phyloP scores from a whole-genome alignment of 2,113 vertebrate species.

The Scopus umbretta region DNA sequence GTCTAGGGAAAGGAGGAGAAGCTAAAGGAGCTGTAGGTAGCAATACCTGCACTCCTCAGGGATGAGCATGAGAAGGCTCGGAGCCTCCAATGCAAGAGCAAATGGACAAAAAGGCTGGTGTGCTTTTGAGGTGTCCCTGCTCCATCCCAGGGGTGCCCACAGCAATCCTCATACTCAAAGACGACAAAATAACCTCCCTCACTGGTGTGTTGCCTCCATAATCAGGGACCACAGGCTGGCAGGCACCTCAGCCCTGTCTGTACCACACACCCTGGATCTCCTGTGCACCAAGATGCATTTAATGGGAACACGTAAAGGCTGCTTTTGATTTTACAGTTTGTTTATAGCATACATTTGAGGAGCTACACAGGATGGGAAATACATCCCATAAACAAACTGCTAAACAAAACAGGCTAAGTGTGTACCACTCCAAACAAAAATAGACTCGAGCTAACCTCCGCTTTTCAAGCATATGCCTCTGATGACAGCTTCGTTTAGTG shows the following conservation, averaged over 20 bases:
- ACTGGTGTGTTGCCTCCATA: background rate
- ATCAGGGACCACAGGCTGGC: background rate
- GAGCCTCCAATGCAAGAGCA: background rate
- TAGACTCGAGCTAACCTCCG: background rate
- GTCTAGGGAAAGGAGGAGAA: background rate
- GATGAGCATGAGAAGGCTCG: background rate
- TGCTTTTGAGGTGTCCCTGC: background rate
- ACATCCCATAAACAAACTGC: slow-evolving; percentile 52
- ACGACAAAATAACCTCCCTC: background rate
- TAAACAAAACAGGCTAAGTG: slow-evolving; percentile 41
- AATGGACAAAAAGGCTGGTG: background rate
- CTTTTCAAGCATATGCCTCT: slow-evolving; percentile 20
- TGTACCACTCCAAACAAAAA: slow-evolving; percentile 23
- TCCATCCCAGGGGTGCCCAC: background rate
- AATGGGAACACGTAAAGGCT: background rate
- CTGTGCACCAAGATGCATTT: background rate
- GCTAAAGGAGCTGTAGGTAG: background rate
- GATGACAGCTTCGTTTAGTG: background rate
- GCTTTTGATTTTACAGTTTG: slow-evolving; percentile 33
- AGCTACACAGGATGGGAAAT: slow-evolving; percentile 28
- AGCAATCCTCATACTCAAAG: background rate
- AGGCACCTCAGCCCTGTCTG: background rate
- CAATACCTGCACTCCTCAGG: accelerated
- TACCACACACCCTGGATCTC: background rate
- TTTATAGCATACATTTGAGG: slow-evolving; percentile 25